Percentiles rank a stretch among this genome's conserved stretches.
These are phyloP conservation scores for Semaprochilodus insignis DNA, from an alignment of 2,797 vertebrate species.

Conservation along the genomic window DNA sequence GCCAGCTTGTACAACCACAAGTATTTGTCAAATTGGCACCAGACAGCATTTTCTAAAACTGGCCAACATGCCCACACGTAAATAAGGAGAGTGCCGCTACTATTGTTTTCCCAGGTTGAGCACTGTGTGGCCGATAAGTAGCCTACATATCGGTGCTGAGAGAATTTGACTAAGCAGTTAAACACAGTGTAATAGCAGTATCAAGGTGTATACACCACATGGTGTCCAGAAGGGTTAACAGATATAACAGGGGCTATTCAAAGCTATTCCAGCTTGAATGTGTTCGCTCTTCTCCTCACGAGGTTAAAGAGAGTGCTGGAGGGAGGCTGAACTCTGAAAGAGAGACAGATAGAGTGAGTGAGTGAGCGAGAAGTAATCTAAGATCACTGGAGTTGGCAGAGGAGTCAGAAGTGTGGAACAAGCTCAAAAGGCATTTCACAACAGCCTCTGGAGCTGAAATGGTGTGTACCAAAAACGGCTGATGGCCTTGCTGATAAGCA, in stretches of 20 bases:
- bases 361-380: constrained; percentile 36
- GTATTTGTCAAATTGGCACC: too few species aligned
- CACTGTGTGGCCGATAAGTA: too few species aligned
- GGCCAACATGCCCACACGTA: too few species aligned
- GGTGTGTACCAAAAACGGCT: constrained; percentile 56
- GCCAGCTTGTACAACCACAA: too few species aligned
- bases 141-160: too few species aligned
- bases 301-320: constrained; percentile 7
- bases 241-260: constrained; percentile 17
- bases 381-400: constrained; percentile 50
- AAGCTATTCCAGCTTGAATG: not conserved
- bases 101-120: too few species aligned
- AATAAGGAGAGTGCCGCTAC: too few species aligned
- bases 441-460: constrained; percentile 58
- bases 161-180: too few species aligned
- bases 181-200: too few species aligned
- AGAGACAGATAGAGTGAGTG: not conserved
- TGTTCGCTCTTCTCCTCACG: constrained; percentile 12
- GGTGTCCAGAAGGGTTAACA: constrained; percentile 19
- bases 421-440: constrained; percentile 68
- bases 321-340: not conserved
- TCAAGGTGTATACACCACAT: too few species aligned
- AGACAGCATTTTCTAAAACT: too few species aligned
- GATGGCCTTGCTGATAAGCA: constrained; percentile 66
- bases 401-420: constrained; percentile 60